Conservation (phyloP, 2,888 invertebrate genomes). For the Cyclophora punctaria region DNA sequence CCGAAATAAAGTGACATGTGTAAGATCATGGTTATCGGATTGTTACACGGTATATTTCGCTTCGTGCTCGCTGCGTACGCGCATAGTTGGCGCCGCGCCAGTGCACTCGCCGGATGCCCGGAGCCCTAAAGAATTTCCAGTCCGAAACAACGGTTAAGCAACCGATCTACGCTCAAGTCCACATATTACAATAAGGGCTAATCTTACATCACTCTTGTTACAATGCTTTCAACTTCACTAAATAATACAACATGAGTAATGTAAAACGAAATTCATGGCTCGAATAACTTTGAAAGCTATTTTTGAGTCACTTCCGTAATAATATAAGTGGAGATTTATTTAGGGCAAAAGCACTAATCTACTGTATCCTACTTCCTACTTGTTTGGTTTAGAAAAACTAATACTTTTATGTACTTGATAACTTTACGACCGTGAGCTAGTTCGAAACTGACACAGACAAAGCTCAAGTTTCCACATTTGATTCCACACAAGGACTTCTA, state of each 20-base stretch:
- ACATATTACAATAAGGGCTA: constrained; percentile 1
- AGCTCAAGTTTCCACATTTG: constrained; percentile 19
- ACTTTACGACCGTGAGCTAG: background rate
- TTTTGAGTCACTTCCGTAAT: constrained; percentile 17
- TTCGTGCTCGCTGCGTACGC: constrained; percentile 43
- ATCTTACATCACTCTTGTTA: constrained; percentile 10
- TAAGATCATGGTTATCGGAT: constrained; percentile 27
- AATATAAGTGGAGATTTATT: constrained; percentile 3
- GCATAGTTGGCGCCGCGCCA: constrained; percentile 52
- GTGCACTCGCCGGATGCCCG: constrained; percentile 55
- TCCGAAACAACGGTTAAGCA: constrained; percentile 14
- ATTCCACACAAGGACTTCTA: constrained; percentile 3
- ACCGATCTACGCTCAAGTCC: constrained; percentile 7
- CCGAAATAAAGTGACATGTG: constrained; percentile 31
- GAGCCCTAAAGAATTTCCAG: constrained; percentile 32
- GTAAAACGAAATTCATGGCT: constrained; percentile 7
- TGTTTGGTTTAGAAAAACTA: too few relatives aligned
- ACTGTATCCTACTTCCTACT: too few relatives aligned
- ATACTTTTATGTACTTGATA: background rate
- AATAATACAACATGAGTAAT: background rate
- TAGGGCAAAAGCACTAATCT: too few relatives aligned
- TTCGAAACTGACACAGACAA: too few relatives aligned
- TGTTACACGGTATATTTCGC: constrained; percentile 44
- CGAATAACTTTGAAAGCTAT: constrained; percentile 12
- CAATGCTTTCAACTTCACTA: constrained; percentile 10